These are phyloP conservation scores for Stenopsyche tienmushanensis DNA, from an alignment of 1,140 invertebrate genomes.

Conservation along the genomic window DNA sequence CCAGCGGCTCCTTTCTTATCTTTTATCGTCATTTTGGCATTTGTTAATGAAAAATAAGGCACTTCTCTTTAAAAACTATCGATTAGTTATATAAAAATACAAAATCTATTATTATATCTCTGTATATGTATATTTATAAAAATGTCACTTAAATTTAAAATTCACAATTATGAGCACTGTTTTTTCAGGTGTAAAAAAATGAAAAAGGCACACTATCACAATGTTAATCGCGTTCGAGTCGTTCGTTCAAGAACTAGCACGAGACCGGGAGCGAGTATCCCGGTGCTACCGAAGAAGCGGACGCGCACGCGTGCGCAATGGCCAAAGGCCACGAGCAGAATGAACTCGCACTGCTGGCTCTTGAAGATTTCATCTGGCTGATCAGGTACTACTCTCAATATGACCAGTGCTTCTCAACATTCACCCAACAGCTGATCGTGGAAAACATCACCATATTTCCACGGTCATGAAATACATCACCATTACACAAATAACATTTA, in stretches of 20 bases:
- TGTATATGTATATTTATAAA: not conserved
- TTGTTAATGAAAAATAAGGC: constrained; percentile 19
- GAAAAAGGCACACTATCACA: constrained; percentile 21
- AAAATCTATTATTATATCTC: not conserved
- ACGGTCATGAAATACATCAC: too few species aligned
- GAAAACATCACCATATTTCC: too few species aligned
- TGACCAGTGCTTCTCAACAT: not conserved
- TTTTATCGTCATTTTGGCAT: constrained; percentile 38
- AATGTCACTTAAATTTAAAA: not conserved
- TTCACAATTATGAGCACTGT: constrained; percentile 2
- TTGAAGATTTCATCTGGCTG: constrained; percentile 19
- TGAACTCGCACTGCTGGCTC: not conserved
- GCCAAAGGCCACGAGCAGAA: constrained; percentile 37
- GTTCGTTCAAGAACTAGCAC: constrained; percentile 24
- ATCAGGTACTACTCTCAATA: not conserved
- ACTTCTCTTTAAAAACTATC: constrained; percentile 2
- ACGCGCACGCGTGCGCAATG: constrained; percentile 19
- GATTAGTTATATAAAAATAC: not conserved
- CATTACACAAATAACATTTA: too few species aligned
- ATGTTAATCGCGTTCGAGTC: constrained; percentile 12
- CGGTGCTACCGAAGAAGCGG: not conserved
- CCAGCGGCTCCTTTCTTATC: constrained; percentile 33
- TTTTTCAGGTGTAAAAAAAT: constrained; percentile 2
- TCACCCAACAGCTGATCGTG: too few species aligned
- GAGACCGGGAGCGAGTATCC: constrained; percentile 8